These are phyloP conservation scores for Leptopilina syphax DNA, from an alignment of 2,888 invertebrate species.

Conservation along the genomic window DNA sequence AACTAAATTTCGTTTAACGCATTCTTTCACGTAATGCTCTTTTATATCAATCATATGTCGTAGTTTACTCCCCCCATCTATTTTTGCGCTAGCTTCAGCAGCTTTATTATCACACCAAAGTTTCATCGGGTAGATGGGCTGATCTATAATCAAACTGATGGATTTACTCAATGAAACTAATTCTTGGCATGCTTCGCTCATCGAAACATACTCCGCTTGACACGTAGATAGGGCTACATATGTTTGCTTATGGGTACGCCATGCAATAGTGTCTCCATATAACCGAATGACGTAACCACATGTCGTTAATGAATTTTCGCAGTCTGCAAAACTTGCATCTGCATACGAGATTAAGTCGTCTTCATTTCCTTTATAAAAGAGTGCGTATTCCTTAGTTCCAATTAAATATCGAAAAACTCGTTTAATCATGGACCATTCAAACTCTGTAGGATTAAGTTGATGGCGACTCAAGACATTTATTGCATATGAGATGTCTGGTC, in stretches of 20 bases:
- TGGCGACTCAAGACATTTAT: slow-evolving; percentile 50
- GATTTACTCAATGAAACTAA: no score
- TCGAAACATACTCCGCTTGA: no score
- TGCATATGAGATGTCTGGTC: slow-evolving; percentile 49
- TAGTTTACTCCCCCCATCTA: slow-evolving; percentile 46
- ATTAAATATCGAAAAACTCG: slow-evolving; percentile 45
- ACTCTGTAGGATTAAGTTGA: slow-evolving; percentile 43
- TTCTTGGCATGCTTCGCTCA: no score
- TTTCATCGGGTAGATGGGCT: slow-evolving; percentile 49
- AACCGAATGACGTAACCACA: slow-evolving; percentile 28
- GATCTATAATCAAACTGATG: neutral
- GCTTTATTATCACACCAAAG: slow-evolving; percentile 58
- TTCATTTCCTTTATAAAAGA: slow-evolving; percentile 6
- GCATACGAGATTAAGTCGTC: neutral
- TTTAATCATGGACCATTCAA: slow-evolving; percentile 48
- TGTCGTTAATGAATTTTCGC: slow-evolving; percentile 8
- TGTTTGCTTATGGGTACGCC: no score
- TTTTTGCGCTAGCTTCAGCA: slow-evolving; percentile 48
- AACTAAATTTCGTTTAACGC: slow-evolving; percentile 47
- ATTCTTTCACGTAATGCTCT: slow-evolving; percentile 50
- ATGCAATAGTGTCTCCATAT: no score
- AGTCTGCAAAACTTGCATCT: slow-evolving; percentile 33
- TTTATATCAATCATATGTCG: slow-evolving; percentile 49
- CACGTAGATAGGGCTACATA: no score
- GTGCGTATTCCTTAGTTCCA: slow-evolving; percentile 32